Evolutionary conservation across 2,797 vertebrate genomes (phyloP), one percentile per base, ranked within the genome.

Genomic region (Harpagifer antarcticus): DNA sequence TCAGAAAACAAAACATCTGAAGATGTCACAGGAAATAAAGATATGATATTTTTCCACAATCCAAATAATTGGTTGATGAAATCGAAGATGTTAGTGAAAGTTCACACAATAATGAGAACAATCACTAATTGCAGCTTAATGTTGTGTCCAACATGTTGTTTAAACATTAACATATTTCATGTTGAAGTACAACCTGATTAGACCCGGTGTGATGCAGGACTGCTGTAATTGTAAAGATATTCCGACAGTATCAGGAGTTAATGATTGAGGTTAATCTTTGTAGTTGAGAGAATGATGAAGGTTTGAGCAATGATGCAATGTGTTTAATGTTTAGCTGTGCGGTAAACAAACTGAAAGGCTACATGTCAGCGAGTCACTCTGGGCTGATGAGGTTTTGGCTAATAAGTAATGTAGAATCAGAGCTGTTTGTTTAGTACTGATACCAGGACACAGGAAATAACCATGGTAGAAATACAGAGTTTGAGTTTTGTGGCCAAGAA

Each of bases 281-380:
- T 37, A 58, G 15, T 52, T 37, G 20, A n/a, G 23, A 64, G 49
- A 62, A 43, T 15, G 9, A 44, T 76, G 63, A 61, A 70, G 55
- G 77, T 72, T 68, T 82, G 37, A 68, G 60, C 62, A 2, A 44
- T 91, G 85, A 88, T 73, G 81, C 62, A 76, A 78, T 83, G 67
- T 50, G 85, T 86, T 92, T 91, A 91, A 94, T 93, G 81, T 90
- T 91, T 92, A 91, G 88, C 90, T 67, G 43, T 50, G 61, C 56
- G 64, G 61, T 83, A 84, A 89, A 89, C 72, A 87, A 20, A 76
- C 31, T 64, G 72, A 76, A 76, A 77, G 43, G 62, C 53, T 50
- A 49, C 49, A 52, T 53, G 74, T 83, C 69, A 78, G 45, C n/a
- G 40, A 75, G 50, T 20, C 17, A 63, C 60, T 68, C 9, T 40